These are phyloP conservation scores for Lycaena phlaeas DNA, from an alignment of 2,888 invertebrate species.

Conservation along the genomic window DNA sequence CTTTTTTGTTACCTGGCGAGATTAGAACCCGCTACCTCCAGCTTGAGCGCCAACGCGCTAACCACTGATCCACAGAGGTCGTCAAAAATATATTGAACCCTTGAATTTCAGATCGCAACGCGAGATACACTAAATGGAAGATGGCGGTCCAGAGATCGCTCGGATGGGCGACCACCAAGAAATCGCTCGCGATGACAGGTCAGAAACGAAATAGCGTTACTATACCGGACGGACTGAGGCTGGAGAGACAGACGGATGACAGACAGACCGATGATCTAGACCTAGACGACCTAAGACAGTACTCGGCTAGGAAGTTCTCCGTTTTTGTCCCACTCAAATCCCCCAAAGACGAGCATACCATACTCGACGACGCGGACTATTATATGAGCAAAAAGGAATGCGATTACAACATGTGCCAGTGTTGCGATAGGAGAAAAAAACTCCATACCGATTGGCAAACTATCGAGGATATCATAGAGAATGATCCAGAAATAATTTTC, in stretches of 20 bases:
- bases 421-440: slow-evolving; percentile 41
- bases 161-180: slow-evolving; percentile 88
- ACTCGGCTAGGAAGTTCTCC: slow-evolving; percentile 54
- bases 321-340: slow-evolving; percentile 35
- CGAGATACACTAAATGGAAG: slow-evolving; percentile 93
- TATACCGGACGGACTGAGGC: slow-evolving; percentile 11
- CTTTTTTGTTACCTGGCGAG: too few species aligned
- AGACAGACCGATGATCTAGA: too few species aligned
- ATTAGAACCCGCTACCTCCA: too few species aligned
- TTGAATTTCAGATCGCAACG: slow-evolving; percentile 83
- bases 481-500: slow-evolving; percentile 64
- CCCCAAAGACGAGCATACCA: slow-evolving; percentile 39
- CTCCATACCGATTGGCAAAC: slow-evolving; percentile 49
- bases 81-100: too few species aligned
- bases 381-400: slow-evolving; percentile 57
- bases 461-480: slow-evolving; percentile 61
- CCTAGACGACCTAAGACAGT: slow-evolving; percentile 44
- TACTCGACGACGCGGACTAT: slow-evolving; percentile 52
- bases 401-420: slow-evolving; percentile 55
- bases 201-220: slow-evolving; percentile 32
- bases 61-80: too few species aligned
- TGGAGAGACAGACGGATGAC: too few species aligned
- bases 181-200: slow-evolving; percentile 85
- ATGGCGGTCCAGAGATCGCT: slow-evolving; percentile 94
- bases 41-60: too few species aligned